These are phyloP conservation scores for Sarcophaga peregrina DNA, from an alignment of 1,140 invertebrate genomes.

Conservation along the genomic window DNA sequence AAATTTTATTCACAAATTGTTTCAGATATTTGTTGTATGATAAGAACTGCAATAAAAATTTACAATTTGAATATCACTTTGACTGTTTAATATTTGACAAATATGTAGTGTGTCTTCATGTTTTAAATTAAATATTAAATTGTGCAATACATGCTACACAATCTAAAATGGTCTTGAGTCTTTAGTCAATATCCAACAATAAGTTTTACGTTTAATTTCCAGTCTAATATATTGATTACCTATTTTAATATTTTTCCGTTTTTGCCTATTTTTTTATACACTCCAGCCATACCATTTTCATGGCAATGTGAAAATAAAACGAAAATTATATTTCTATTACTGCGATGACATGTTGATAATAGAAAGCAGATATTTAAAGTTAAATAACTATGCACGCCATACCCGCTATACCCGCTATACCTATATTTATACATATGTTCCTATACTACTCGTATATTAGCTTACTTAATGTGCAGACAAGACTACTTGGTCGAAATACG, in stretches of 20 bases:
- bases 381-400: constrained; percentile 5
- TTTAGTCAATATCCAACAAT: too few species aligned
- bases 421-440: not conserved
- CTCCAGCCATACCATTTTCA: too few species aligned
- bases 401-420: not conserved
- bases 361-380: constrained; percentile 35
- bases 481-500: not conserved
- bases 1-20: constrained; percentile 5
- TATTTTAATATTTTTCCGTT: too few species aligned
- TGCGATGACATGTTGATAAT: constrained; percentile 25
- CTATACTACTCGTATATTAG: not conserved
- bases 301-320: not conserved
- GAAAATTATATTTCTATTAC: constrained; percentile 18
- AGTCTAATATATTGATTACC: too few species aligned
- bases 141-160: too few species aligned
- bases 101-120: not conserved
- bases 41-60: not conserved
- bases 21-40: not conserved
- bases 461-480: not conserved
- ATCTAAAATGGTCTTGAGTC: too few species aligned
- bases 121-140: too few species aligned
- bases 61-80: not conserved
- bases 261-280: too few species aligned
- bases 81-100: not conserved
- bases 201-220: too few species aligned